phyloP scores from a whole-genome alignment of 2,888 invertebrate species.

The Leptopterna dolabrata region DNA sequence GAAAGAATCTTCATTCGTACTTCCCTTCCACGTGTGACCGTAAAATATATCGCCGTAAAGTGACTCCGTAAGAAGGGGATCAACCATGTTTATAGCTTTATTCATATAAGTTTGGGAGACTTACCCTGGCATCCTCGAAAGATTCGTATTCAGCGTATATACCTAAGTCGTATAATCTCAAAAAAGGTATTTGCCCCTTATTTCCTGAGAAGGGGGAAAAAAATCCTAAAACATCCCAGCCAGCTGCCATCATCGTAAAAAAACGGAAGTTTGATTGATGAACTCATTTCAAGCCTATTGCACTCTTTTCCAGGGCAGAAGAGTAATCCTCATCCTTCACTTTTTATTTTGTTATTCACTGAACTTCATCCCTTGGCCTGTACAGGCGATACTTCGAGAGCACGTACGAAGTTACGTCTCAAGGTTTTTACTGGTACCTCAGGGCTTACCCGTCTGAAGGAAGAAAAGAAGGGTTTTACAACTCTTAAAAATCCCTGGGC shows the following conservation, averaged over 20 bases:
- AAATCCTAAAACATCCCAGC: slow-evolving; percentile 5
- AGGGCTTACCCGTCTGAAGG: not conserved
- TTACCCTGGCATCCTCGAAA: not conserved
- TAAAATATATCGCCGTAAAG: slow-evolving; percentile 40
- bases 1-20: not conserved
- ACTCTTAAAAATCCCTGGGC: slow-evolving; percentile 21
- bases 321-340: slow-evolving; percentile 22
- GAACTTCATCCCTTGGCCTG: not conserved
- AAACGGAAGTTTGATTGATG: slow-evolving; percentile 47
- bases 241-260: slow-evolving; percentile 46
- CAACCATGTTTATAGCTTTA: slow-evolving; percentile 50
- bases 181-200: slow-evolving; percentile 15
- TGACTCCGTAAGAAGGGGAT: slow-evolving; percentile 37
- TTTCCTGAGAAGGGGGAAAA: not conserved
- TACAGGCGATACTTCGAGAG: not conserved
- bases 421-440: slow-evolving; percentile 14
- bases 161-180: slow-evolving; percentile 37
- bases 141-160: slow-evolving; percentile 52
- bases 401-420: slow-evolving; percentile 37
- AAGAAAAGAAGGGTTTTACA: slow-evolving; percentile 42
- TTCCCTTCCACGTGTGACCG: slow-evolving; percentile 32
- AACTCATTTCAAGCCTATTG: slow-evolving; percentile 30
- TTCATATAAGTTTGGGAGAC: slow-evolving; percentile 20
- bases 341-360: slow-evolving; percentile 42
- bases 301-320: not conserved